Conservation (phyloP, 2,113 vertebrate species). For the Eubucco bourcierii region DNA sequence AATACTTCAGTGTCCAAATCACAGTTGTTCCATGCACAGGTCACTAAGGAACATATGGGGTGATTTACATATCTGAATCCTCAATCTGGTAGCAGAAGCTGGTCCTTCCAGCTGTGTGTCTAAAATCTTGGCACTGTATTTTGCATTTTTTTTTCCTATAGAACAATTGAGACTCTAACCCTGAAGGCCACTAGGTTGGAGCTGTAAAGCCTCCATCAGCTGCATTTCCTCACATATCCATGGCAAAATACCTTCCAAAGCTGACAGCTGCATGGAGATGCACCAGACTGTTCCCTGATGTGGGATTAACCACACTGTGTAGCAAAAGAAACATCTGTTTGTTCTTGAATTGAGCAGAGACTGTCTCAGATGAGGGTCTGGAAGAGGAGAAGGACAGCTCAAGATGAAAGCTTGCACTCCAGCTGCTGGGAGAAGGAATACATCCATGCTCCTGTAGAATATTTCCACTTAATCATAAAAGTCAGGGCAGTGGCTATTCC, state of each 20-base stretch:
- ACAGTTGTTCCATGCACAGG: neutral
- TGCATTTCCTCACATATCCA: neutral
- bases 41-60: neutral
- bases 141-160: neutral
- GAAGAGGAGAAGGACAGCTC: conserved; percentile 1
- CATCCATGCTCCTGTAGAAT: neutral
- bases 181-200: neutral
- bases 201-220: neutral
- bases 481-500: neutral
- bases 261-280: conserved; percentile 3
- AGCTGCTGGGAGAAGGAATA: conserved; percentile 7
- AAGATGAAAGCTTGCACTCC: conserved; percentile 10
- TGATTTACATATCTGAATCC: neutral
- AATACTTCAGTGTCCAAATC: neutral
- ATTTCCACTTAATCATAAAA: neutral
- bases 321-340: conserved; percentile 56
- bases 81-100: neutral
- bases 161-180: neutral
- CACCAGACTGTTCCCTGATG: conserved; percentile 14
- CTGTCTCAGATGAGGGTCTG: neutral
- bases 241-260: conserved; percentile 3
- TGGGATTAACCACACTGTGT: conserved; percentile 43
- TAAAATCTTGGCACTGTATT: neutral
- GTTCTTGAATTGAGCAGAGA: conserved; percentile 20
- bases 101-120: neutral